phyloP scores from a whole-genome alignment of 1,140 invertebrate genomes.

The Panagrolaimus sp. region DNA sequence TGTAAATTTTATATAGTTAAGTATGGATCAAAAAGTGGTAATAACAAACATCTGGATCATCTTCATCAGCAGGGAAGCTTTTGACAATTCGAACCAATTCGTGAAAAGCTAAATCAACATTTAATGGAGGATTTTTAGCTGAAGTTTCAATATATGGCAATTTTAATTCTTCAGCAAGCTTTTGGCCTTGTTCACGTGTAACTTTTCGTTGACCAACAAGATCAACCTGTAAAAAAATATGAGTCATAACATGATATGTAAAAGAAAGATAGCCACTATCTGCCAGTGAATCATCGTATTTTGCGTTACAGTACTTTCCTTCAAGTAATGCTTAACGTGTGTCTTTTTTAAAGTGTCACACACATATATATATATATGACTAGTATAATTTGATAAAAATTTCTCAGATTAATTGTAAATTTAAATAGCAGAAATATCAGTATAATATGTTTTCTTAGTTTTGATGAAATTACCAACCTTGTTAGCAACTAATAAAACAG shows the following conservation, averaged over 20 bases:
- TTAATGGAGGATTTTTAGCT: conserved; percentile 85
- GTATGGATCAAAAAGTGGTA: background rate
- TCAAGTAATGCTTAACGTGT: too few species aligned
- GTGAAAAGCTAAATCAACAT: conserved; percentile 85
- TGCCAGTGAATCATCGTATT: too few species aligned
- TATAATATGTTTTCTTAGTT: too few species aligned
- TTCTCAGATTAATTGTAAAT: too few species aligned
- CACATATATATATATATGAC: too few species aligned
- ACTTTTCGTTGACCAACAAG: conserved; percentile 77
- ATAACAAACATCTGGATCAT: conserved; percentile 19
- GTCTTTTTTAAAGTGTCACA: too few species aligned
- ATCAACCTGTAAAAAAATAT: conserved; percentile 65
- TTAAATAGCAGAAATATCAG: too few species aligned
- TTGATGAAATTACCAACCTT: conserved; percentile 70
- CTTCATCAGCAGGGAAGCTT: conserved; percentile 42
- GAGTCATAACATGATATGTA: background rate
- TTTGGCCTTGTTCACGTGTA: conserved; percentile 75
- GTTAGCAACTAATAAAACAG: conserved; percentile 91
- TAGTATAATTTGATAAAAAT: too few species aligned
- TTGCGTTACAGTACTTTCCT: too few species aligned
- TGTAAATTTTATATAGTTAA: background rate
- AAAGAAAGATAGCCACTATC: too few species aligned
- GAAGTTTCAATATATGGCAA: conserved; percentile 89
- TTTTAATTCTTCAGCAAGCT: conserved; percentile 71
- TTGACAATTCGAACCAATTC: conserved; percentile 68